A percentile compares a stretch with the other conserved stretches of the same genome.
Conservation (phyloP, 2,797 vertebrate species). For the Melanotaenia parkinsoni region DNA sequence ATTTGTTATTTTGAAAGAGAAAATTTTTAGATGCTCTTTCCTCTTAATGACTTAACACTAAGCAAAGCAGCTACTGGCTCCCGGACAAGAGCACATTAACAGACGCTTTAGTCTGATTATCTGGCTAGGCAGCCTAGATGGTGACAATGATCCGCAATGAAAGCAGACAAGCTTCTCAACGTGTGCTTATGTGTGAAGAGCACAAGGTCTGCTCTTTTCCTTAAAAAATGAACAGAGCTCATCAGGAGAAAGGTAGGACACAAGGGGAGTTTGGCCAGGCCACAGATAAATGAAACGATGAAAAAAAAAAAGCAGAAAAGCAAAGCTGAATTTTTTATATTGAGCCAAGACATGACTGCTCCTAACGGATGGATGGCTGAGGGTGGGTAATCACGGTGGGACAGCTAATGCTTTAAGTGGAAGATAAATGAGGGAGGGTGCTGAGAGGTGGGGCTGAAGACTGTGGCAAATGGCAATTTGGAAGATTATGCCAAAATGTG, state of each 20-base stretch:
- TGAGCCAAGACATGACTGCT: conserved; percentile 22
- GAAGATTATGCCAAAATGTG: conserved; percentile 48
- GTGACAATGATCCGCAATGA: conserved; percentile 4
- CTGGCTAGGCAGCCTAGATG: neutral
- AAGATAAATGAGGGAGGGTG: conserved; percentile 66
- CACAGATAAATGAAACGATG: conserved; percentile 6
- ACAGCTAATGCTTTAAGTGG: conserved; percentile 58
- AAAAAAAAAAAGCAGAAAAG: conserved; percentile 16
- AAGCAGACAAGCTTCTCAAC: conserved; percentile 11
- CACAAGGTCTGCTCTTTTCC: conserved; percentile 17
- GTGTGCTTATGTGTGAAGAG: conserved; percentile 23
- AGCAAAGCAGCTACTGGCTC: neutral
- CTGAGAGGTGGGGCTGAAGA: conserved; percentile 16
- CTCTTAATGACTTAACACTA: neutral
- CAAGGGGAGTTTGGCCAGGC: conserved; percentile 28
- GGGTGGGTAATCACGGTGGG: conserved; percentile 51
- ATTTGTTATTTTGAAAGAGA: too few relatives aligned
- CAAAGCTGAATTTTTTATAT: conserved; percentile 39
- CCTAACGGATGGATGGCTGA: conserved; percentile 28
- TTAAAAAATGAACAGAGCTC: conserved; percentile 59
- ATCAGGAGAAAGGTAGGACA: conserved; percentile 64
- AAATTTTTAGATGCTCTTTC: neutral
- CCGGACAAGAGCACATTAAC: neutral
- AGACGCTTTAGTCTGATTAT: conserved; percentile 7
- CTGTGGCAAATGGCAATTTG: neutral